Evolutionary conservation across 2,797 vertebrate genomes (phyloP).

Genomic region (Balearica regulorum): DNA sequence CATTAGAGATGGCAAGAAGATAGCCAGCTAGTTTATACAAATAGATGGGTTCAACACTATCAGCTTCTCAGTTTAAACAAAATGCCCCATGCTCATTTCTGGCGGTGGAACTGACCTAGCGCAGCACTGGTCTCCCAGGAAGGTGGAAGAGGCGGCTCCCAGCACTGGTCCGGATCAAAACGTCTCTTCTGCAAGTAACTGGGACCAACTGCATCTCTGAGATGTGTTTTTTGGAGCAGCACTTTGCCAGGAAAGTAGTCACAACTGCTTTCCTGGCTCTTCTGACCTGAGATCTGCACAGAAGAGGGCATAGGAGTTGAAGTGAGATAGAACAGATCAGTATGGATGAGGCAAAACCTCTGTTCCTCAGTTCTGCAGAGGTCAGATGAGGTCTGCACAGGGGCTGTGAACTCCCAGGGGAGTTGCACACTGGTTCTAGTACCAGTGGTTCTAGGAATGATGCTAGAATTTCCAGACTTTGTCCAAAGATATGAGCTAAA

Average conservation of each 20-base stretch:
- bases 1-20: constrained; percentile 46
- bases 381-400: background rate
- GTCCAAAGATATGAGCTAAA: background rate
- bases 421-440: background rate
- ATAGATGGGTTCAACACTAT: constrained; percentile 26
- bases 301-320: background rate
- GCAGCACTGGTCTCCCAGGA: background rate
- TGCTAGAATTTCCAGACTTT: background rate
- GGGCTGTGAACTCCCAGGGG: background rate
- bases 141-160: background rate
- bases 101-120: background rate
- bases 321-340: background rate
- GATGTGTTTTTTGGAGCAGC: background rate
- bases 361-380: background rate
- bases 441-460: background rate
- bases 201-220: background rate
- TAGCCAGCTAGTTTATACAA: constrained; percentile 38
- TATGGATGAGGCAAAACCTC: background rate
- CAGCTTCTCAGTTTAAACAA: constrained; percentile 5
- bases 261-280: background rate
- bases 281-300: background rate
- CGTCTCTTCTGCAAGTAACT: background rate
- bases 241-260: background rate
- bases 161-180: background rate
- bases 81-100: background rate